phyloP scores from a whole-genome alignment of 2,888 invertebrate genomes.

The Griposia aprilina region DNA sequence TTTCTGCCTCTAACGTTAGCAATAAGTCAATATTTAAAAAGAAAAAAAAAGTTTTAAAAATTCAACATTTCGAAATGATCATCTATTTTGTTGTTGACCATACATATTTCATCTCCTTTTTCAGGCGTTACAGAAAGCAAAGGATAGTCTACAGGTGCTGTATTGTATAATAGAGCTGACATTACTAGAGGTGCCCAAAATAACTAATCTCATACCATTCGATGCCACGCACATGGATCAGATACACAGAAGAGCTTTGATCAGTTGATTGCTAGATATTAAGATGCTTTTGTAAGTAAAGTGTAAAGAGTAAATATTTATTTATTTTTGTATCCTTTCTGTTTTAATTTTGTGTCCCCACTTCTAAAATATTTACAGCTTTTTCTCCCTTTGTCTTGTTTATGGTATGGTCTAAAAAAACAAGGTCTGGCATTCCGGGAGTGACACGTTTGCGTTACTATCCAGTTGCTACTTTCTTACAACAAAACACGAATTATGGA shows the following conservation, averaged over 20 bases:
- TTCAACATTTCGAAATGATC: too few species aligned
- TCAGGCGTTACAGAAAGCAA: slow-evolving; percentile 84
- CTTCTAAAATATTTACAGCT: background rate
- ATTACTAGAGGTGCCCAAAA: slow-evolving; percentile 79
- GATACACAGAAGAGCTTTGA: slow-evolving; percentile 71
- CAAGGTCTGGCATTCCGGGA: too few species aligned
- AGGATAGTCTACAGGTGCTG: slow-evolving; percentile 81
- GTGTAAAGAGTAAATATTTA: slow-evolving; percentile 29
- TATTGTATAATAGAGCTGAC: slow-evolving; percentile 86
- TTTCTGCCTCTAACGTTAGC: too few species aligned
- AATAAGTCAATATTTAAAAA: background rate
- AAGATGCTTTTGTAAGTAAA: slow-evolving; percentile 18
- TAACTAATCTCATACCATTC: slow-evolving; percentile 80
- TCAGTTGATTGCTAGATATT: slow-evolving; percentile 19
- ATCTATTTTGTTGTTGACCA: background rate
- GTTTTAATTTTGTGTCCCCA: slow-evolving; percentile 12
- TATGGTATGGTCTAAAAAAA: too few species aligned
- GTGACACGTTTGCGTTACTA: too few species aligned
- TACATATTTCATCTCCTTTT: slow-evolving; percentile 60
- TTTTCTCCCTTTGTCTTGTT: background rate
- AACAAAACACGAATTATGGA: too few species aligned
- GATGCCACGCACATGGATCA: slow-evolving; percentile 74
- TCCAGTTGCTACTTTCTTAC: too few species aligned
- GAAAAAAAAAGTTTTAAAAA: background rate
- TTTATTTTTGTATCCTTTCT: slow-evolving; percentile 17